These are phyloP conservation scores for Diplosoma virens DNA, from an alignment of 23 tunicate genomes.

Conservation along the genomic window DNA sequence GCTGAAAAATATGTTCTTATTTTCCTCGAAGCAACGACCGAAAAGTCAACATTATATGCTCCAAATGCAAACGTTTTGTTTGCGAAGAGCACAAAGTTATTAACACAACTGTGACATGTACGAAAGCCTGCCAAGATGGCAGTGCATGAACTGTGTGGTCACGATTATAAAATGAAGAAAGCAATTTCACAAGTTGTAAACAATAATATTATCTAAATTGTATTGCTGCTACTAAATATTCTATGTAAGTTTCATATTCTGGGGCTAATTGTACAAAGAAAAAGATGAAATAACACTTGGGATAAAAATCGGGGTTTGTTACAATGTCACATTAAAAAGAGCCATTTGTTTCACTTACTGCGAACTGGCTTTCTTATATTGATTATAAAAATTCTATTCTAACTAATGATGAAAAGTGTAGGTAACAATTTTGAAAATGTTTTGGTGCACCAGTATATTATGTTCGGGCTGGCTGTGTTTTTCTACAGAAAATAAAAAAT, in stretches of 20 bases:
- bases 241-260: neutral
- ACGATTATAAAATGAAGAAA: neutral
- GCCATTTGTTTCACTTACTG: neutral
- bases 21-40: too few species aligned
- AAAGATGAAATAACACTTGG: neutral
- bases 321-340: neutral
- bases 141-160: slow-evolving; percentile 19
- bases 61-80: slow-evolving; percentile 25
- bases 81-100: slow-evolving; percentile 19
- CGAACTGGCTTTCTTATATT: neutral
- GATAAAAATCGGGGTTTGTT: neutral
- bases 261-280: neutral
- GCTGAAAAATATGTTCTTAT: too few species aligned
- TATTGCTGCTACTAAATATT: neutral
- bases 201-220: neutral
- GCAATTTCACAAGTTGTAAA: neutral
- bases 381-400: neutral
- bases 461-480: neutral
- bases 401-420: neutral
- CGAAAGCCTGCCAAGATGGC: slow-evolving; percentile 12
- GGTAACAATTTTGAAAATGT: neutral
- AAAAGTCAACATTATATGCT: slow-evolving; percentile 18
- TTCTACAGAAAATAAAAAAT: neutral
- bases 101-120: slow-evolving; percentile 17
- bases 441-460: neutral